phyloP scores from a whole-genome alignment of 2,888 invertebrate species.

The Pristionchus exspectatus region DNA sequence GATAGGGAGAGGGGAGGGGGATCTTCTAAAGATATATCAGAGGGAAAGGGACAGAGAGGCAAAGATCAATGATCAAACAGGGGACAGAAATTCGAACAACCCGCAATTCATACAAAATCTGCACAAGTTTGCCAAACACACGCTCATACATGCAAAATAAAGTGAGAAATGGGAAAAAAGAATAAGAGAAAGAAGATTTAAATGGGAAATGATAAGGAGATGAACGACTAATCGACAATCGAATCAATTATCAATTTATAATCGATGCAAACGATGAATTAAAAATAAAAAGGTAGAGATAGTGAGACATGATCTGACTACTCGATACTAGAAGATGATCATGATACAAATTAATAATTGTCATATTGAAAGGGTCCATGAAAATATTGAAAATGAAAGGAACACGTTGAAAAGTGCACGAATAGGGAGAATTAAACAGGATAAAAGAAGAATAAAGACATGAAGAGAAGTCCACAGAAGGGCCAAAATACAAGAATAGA shows the following conservation, averaged over 20 bases:
- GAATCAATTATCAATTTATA: conserved; percentile 41
- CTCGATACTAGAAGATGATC: not conserved
- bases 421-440: not conserved
- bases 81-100: conserved; percentile 18
- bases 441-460: not conserved
- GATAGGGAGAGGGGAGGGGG: not conserved
- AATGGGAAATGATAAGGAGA: conserved; percentile 33
- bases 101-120: conserved; percentile 49
- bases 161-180: conserved; percentile 42
- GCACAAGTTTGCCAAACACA: conserved; percentile 50
- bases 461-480: conserved; percentile 7
- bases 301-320: conserved; percentile 24
- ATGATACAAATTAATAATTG: conserved; percentile 19
- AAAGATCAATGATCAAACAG: conserved; percentile 50
- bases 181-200: not conserved
- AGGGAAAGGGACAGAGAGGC: not conserved
- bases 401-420: not conserved
- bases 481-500: conserved; percentile 10
- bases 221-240: conserved; percentile 25
- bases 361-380: not conserved
- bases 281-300: not conserved
- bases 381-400: not conserved
- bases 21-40: not conserved
- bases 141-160: conserved; percentile 46
- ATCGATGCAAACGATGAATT: not conserved